phyloP scores from a whole-genome alignment of 1,140 invertebrate genomes.

The Bathynomus jamesi region DNA sequence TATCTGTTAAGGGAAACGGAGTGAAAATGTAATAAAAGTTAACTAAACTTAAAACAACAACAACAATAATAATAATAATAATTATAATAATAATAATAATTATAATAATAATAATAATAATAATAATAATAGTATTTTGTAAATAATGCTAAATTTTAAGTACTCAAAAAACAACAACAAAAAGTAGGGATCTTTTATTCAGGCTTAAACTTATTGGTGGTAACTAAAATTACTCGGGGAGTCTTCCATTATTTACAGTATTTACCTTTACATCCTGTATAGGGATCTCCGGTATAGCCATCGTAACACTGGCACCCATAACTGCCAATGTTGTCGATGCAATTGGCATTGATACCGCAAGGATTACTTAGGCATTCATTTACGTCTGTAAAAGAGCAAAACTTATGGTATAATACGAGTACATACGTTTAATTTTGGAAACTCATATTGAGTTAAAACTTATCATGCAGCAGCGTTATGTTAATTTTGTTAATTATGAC shows the following conservation, averaged over 20 bases:
- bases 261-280: conserved; percentile 55
- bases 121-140: too few species aligned
- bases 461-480: too few species aligned
- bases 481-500: too few species aligned
- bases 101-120: too few species aligned
- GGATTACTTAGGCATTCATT: conserved; percentile 79
- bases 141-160: too few species aligned
- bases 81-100: too few species aligned
- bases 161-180: too few species aligned
- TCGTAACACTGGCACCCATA: conserved; percentile 57
- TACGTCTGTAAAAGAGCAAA: conserved; percentile 64
- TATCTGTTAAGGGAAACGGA: conserved; percentile 59
- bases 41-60: neutral
- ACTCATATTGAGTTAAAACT: too few species aligned
- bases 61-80: too few species aligned
- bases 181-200: too few species aligned
- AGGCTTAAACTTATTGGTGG: neutral
- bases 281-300: conserved; percentile 77
- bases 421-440: too few species aligned
- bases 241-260: too few species aligned
- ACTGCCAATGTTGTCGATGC: conserved; percentile 76
- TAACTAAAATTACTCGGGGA: neutral
- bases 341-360: conserved; percentile 74
- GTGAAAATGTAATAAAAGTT: neutral
- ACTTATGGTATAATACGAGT: neutral